Base-by-base conservation (phyloP, 92 coral and sea anemone genomes). In the Pocillopora meandrina region DNA sequence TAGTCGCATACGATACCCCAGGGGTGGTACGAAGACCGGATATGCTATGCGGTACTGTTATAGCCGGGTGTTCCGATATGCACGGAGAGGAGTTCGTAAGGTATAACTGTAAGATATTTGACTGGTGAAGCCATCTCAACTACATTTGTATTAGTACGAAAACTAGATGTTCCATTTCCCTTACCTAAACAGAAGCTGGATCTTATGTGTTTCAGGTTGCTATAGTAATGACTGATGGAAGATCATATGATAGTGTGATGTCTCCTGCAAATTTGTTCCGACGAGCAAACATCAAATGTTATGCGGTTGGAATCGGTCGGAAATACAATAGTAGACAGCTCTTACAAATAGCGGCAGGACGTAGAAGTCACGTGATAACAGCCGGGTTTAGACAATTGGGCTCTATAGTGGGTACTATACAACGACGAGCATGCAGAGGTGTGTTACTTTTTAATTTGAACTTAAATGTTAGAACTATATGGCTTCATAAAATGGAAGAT, bases 171-270 rank as follows among this genome's bases (percentile, higher is more conserved):
- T 10, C 9, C 18, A 16, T 12, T 10, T 12, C 15, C 9, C 9
- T 59, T 59, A 12, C 10, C 15, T 12, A 4, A 69, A n/a, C 17
- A 3, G 23, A 3, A 15, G 57, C 49, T 57, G 3, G 49, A 21
- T 0, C 1, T 18, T 75, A n/a, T 13, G 26, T 52, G 12, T 56
- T 7, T 18, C 26, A 83, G 86, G 86, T 83, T 87, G 82, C 77
- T 47, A 89, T 89, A 63, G 92, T 89, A 61, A 64, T 93, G 81
- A 91, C 95, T 13, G 97, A 93, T 56, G 97, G 95, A 2, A 35
- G 42, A 65, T 90, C 95, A 1, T 71, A 65, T 0, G 97, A 89
- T 85, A 81, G 42, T 10, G 93, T 91, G 3, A 58, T 72, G 33
- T 60, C 62, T 26, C 90, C 95, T 16, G 89, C 76, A 67, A 80